Evolutionary conservation across 2,888 invertebrate species (phyloP).

Genomic region (Noctua janthina): DNA sequence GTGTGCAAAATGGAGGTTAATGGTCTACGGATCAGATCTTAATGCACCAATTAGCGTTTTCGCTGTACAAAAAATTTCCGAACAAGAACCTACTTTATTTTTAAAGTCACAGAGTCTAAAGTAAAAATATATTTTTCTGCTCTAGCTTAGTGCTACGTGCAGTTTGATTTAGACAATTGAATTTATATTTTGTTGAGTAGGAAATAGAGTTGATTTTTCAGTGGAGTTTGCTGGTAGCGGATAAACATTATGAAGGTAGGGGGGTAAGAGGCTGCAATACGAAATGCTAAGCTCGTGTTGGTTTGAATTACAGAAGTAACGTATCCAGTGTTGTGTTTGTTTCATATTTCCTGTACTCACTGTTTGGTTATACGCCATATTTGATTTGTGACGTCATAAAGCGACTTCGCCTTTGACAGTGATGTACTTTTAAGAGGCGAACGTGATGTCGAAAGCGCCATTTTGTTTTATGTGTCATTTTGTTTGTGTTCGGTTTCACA

Average conservation of each 20-base stretch:
- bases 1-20: conserved; percentile 73
- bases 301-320: conserved; percentile 68
- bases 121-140: neutral
- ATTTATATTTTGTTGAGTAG: conserved; percentile 11
- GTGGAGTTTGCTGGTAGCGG: conserved; percentile 38
- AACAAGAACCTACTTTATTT: conserved; percentile 33
- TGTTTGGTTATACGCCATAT: conserved; percentile 68
- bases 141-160: conserved; percentile 40
- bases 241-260: conserved; percentile 69
- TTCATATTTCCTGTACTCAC: conserved; percentile 66
- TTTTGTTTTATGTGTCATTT: conserved; percentile 44
- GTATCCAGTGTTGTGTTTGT: conserved; percentile 64
- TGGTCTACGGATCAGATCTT: conserved; percentile 73
- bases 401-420: conserved; percentile 42
- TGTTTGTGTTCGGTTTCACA: conserved; percentile 37
- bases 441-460: conserved; percentile 35
- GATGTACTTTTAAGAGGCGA: conserved; percentile 58
- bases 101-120: neutral
- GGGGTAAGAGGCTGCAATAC: conserved; percentile 66
- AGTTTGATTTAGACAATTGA: conserved; percentile 33
- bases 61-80: conserved; percentile 42
- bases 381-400: conserved; percentile 70
- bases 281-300: conserved; percentile 69
- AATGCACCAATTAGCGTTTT: conserved; percentile 74
- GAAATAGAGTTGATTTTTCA: conserved; percentile 54